These are phyloP conservation scores for Pangasius macronema DNA, from an alignment of 2,797 vertebrate genomes.

Conservation along the genomic window DNA sequence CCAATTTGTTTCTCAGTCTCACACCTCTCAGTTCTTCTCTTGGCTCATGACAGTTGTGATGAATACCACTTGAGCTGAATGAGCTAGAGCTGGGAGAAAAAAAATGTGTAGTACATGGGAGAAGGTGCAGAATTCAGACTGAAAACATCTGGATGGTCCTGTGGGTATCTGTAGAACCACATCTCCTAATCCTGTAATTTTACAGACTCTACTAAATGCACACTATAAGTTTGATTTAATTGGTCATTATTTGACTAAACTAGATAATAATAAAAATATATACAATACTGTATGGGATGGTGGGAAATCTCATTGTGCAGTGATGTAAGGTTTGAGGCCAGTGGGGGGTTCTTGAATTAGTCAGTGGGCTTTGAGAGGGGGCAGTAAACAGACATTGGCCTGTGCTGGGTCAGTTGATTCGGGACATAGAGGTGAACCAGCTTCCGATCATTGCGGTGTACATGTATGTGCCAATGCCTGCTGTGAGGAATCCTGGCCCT, in stretches of 20 bases:
- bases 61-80: constrained; percentile 30
- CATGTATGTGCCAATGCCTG: constrained; percentile 8
- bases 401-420: background rate
- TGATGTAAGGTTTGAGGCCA: constrained; percentile 9
- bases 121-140: background rate
- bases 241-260: background rate
- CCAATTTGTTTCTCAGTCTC: constrained; percentile 17
- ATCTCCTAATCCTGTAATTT: background rate
- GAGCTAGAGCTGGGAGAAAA: background rate
- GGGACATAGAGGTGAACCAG: constrained; percentile 29
- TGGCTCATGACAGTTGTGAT: constrained; percentile 32
- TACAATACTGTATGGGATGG: background rate
- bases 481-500: constrained; percentile 32
- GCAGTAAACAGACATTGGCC: constrained; percentile 28
- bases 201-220: background rate
- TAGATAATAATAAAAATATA: background rate
- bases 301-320: constrained; percentile 5
- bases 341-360: constrained; percentile 27
- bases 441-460: constrained; percentile 40
- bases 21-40: constrained; percentile 27
- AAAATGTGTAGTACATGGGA: background rate
- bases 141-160: constrained; percentile 17
- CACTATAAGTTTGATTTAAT: background rate
- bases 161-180: background rate
- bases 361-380: constrained; percentile 39